Percentiles rank a stretch among this genome's conserved stretches.
Evolutionary conservation across 2,888 invertebrate genomes (phyloP).

Genomic region (Eutolmus rufibarbis): DNA sequence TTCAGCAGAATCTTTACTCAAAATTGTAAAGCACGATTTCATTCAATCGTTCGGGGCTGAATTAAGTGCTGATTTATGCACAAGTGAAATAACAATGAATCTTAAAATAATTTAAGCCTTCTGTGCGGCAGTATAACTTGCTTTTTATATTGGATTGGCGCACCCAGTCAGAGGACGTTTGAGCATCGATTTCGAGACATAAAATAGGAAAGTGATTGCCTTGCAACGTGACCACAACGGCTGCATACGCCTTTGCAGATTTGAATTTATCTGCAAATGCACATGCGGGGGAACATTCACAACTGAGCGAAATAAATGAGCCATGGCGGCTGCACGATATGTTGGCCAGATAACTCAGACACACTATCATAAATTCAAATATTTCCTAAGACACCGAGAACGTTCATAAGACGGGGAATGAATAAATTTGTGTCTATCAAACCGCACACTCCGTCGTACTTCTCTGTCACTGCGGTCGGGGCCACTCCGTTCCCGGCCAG

Average conservation of each 20-base stretch:
- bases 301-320: background rate
- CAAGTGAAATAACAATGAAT: background rate
- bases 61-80: background rate
- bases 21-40: background rate
- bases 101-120: background rate
- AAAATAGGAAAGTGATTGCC: background rate
- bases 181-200: background rate
- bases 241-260: background rate
- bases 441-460: background rate
- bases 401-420: background rate
- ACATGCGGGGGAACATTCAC: background rate
- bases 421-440: conserved; percentile 11
- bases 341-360: background rate
- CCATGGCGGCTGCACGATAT: background rate
- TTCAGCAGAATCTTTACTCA: background rate
- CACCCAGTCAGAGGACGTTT: background rate
- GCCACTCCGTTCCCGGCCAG: background rate
- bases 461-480: background rate
- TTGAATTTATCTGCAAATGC: background rate
- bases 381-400: background rate
- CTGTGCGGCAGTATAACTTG: background rate
- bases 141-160: background rate
- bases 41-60: background rate
- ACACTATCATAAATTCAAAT: conserved; percentile 4
- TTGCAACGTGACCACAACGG: background rate